Conservation (phyloP, 2,888 invertebrate species). For the Hecatera dysodea region DNA sequence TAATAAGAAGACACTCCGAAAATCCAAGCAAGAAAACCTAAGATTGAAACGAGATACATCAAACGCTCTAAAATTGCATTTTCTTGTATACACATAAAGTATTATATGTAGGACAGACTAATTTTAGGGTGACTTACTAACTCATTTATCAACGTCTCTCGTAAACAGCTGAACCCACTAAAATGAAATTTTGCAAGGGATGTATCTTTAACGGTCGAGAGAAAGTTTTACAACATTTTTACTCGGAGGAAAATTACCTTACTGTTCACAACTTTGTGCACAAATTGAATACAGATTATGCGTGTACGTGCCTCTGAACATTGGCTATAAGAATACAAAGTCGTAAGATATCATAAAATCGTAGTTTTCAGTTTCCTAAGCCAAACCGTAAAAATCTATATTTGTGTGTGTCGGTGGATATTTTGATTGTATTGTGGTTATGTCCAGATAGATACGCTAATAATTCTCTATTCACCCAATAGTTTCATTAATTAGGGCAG, state of each 20-base stretch:
- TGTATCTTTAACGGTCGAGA: conserved; percentile 46
- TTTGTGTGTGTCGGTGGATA: not conserved
- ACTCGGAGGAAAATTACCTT: conserved; percentile 32
- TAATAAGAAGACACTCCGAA: not conserved
- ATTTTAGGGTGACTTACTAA: conserved; percentile 51
- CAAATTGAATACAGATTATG: conserved; percentile 25
- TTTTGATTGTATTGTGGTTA: not conserved
- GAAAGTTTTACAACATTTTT: conserved; percentile 46
- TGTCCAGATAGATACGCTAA: not conserved
- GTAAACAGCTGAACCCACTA: conserved; percentile 59
- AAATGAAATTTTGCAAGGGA: conserved; percentile 56
- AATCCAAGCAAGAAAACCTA: not conserved
- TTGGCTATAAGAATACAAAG: not conserved
- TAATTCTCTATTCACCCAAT: too few relatives aligned
- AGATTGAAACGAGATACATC: conserved; percentile 16
- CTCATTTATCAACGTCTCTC: conserved; percentile 62
- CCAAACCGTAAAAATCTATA: not conserved
- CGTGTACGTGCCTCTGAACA: not conserved
- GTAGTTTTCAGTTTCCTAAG: not conserved
- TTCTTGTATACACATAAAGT: conserved; percentile 16
- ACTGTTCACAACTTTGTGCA: conserved; percentile 6
- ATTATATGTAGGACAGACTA: conserved; percentile 32
- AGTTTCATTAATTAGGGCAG: too few relatives aligned
- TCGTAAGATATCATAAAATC: not conserved
- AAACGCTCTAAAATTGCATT: conserved; percentile 17